phyloP scores from a whole-genome alignment of 2,113 vertebrate genomes.

The Sardina pilchardus region DNA sequence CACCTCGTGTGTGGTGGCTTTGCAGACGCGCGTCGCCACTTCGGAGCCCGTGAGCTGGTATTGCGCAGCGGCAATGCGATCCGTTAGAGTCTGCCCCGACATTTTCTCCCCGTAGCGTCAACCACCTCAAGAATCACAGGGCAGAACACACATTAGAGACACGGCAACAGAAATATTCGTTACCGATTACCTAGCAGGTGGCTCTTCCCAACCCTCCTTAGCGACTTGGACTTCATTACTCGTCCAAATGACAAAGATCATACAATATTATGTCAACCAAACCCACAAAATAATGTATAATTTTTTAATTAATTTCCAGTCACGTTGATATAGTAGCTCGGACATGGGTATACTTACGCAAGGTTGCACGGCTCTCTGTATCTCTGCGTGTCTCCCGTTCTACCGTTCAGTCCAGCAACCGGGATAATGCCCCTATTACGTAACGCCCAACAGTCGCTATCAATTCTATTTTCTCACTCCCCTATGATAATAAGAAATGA shows the following conservation, averaged over 20 bases:
- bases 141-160: background rate
- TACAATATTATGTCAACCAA: background rate
- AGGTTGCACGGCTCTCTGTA: constrained; percentile 44
- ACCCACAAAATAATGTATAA: background rate
- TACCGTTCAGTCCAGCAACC: constrained; percentile 54
- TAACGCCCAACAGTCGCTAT: constrained; percentile 57
- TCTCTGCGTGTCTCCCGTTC: constrained; percentile 56
- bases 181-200: background rate
- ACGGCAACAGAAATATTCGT: background rate
- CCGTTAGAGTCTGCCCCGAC: constrained; percentile 97
- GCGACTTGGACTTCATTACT: background rate
- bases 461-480: constrained; percentile 42
- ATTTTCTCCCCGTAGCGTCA: constrained; percentile 78
- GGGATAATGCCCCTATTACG: constrained; percentile 67
- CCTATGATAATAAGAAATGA: constrained; percentile 14
- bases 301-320: constrained; percentile 30
- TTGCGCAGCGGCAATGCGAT: constrained; percentile 97
- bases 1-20: constrained; percentile 97
- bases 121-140: constrained; percentile 52
- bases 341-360: constrained; percentile 60
- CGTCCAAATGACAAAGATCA: constrained; percentile 21
- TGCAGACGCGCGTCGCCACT: constrained; percentile 94
- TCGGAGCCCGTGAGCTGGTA: constrained; percentile 96
- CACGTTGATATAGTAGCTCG: constrained; percentile 43
- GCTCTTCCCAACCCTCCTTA: background rate